Base-by-base conservation (phyloP, 1,140 invertebrate genomes). In the Ptiloglossa arizonensis region DNA sequence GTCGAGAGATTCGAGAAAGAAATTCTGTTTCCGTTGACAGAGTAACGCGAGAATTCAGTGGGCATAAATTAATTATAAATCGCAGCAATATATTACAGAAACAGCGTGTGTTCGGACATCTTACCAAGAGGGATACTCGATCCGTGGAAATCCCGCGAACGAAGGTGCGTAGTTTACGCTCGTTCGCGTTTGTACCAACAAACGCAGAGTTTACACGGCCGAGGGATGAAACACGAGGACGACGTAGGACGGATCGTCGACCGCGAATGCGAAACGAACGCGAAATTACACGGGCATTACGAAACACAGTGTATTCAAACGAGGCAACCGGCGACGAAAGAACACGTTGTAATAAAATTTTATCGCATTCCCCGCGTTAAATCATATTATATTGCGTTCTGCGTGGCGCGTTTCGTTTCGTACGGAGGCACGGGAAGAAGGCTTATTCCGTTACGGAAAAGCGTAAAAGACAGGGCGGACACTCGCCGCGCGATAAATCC, bases 401-500 rank as follows among this genome's bases (percentile, higher is more conserved):
- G 4, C 35, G 17, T 13, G 57, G 1, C 24, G 52, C 11, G 52
- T 38, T 60, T 50, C 6, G 8, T 19, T n/a, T 71, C 38, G 27
- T 52, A 52, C 50, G 54, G 19, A 62, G 56, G 67, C 15, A 6
- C 27, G 66, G 32, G 52, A 29, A n/a, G n/a, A 60, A 78, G 17
- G 38, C 35, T 27, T 29, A 48, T 50, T n/a, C 15, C 60, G 32
- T 19, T 44, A 52, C 8, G 57, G 48, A 79, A 81, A 71, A 70
- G 66, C 67, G 29, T 44, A 54, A 56, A 63, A 71, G 70, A 73
- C 35, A 29, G 56, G 67, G 66, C 57, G 63, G 62, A 69, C 68
- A 79, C 64, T 54, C 52, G 35, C 17, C 63, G n/a, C 22, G 67
- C 66, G 63, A 82, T 84, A 84, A 84, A 84, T 84, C 71, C 60